Conservation (phyloP, 2,113 vertebrate species). For the Saguinus midas region DNA sequence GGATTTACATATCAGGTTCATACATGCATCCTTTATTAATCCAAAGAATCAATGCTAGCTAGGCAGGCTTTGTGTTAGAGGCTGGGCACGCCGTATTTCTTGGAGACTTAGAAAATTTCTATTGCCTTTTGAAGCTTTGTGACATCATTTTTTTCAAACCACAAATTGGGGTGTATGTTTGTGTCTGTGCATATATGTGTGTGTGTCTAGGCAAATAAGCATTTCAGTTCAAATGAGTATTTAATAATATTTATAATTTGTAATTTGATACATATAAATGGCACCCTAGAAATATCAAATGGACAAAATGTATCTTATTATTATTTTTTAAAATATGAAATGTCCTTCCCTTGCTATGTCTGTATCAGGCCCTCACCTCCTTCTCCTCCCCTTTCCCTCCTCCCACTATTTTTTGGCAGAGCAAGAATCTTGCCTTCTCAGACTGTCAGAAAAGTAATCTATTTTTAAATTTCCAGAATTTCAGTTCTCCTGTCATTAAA, state of each 20-base stretch:
- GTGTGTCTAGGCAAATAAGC: neutral
- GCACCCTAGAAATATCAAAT: neutral
- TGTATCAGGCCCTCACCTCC: neutral
- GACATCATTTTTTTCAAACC: neutral
- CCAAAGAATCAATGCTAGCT: neutral
- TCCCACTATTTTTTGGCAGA: neutral
- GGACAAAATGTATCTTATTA: neutral
- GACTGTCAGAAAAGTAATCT: neutral
- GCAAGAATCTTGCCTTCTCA: conserved; percentile 13
- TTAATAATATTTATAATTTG: conserved; percentile 26
- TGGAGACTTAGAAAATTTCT: neutral
- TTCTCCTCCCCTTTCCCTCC: fast-evolving
- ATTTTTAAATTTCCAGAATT: conserved; percentile 39
- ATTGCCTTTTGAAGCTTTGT: neutral
- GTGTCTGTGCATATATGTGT: neutral
- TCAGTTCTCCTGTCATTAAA: neutral
- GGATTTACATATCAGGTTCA: neutral
- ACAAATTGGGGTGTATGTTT: neutral
- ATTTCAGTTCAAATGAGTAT: conserved; percentile 7
- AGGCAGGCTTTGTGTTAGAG: neutral
- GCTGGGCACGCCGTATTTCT: neutral
- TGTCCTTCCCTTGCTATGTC: neutral
- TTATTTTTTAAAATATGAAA: neutral
- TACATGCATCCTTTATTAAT: neutral
- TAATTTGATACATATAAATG: neutral